Evolutionary conservation across 2,797 vertebrate species (phyloP).

Genomic region (Anguilla marmorata): DNA sequence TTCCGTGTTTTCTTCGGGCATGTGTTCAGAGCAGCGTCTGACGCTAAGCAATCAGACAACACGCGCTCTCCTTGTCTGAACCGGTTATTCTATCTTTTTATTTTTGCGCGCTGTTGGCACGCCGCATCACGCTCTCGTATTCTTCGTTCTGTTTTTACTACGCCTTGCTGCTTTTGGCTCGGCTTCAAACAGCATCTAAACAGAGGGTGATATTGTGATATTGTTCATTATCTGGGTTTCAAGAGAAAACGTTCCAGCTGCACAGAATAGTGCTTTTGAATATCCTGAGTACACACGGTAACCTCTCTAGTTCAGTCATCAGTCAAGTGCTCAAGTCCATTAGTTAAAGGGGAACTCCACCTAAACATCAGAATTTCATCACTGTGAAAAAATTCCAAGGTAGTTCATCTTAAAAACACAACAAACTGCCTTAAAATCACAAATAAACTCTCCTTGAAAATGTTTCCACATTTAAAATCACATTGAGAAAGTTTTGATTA

Average conservation of each 20-base stretch:
- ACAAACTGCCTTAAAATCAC: too few relatives aligned
- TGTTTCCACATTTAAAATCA: too few relatives aligned
- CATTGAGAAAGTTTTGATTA: too few relatives aligned
- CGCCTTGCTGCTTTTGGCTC: slow-evolving; percentile 3
- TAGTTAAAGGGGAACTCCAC: neutral
- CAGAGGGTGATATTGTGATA: neutral
- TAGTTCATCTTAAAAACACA: too few relatives aligned
- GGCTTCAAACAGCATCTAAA: slow-evolving; percentile 18
- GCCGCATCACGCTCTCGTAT: neutral
- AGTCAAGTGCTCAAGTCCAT: neutral
- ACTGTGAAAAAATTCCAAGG: neutral
- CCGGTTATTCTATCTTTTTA: slow-evolving; percentile 4
- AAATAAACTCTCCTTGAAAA: too few relatives aligned
- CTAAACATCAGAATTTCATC: neutral
- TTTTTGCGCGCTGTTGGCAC: slow-evolving; percentile 10
- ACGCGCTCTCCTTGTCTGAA: slow-evolving; percentile 11
- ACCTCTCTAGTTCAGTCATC: neutral
- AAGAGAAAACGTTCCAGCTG: slow-evolving; percentile 5
- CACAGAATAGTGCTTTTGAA: neutral
- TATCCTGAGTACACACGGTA: neutral
- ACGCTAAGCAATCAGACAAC: neutral
- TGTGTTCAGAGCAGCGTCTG: neutral
- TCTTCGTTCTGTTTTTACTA: neutral
- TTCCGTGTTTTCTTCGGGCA: neutral
- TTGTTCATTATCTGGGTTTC: slow-evolving; percentile 12